Conservation (phyloP, 2,797 vertebrate genomes). For the Discoglossus pictus region DNA sequence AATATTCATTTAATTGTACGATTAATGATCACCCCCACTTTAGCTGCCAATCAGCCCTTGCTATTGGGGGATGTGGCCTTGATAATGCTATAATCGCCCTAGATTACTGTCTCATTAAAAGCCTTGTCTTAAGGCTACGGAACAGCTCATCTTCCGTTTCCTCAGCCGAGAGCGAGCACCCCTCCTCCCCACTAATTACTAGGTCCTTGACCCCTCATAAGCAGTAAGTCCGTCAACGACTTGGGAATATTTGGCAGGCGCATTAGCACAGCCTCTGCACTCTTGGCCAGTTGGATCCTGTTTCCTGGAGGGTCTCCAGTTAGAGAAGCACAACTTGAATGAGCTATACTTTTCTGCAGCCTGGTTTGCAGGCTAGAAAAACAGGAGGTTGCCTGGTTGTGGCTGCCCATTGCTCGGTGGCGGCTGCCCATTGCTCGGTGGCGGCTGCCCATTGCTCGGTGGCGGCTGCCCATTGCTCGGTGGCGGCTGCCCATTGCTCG, state of each 20-base stretch:
- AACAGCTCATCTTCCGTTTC: conserved; percentile 29
- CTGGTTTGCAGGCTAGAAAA: conserved; percentile 60
- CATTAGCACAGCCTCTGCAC: conserved; percentile 60
- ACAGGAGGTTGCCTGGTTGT: conserved; percentile 66
- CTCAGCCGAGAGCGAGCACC: conserved; percentile 29
- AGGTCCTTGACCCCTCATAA: conserved; percentile 48
- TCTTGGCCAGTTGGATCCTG: conserved; percentile 60
- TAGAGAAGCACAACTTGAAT: conserved; percentile 58
- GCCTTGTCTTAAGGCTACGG: conserved; percentile 13
- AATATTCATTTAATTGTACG: too few species aligned
- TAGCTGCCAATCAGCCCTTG: conserved; percentile 2
- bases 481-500: too few species aligned
- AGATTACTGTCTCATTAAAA: conserved; percentile 19
- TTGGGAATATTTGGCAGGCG: conserved; percentile 42
- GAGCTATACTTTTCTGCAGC: conserved; percentile 48
- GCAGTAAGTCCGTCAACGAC: conserved; percentile 56
- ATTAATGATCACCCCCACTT: background rate
- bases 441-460: too few species aligned
- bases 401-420: too few species aligned
- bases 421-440: too few species aligned
- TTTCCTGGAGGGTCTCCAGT: conserved; percentile 65
- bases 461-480: too few species aligned
- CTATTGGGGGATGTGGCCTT: background rate
- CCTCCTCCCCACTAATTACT: conserved; percentile 37
- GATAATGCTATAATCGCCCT: conserved; percentile 13